These are phyloP conservation scores for Epinephelus coioides DNA, from an alignment of 2,797 vertebrate species.

Conservation along the genomic window DNA sequence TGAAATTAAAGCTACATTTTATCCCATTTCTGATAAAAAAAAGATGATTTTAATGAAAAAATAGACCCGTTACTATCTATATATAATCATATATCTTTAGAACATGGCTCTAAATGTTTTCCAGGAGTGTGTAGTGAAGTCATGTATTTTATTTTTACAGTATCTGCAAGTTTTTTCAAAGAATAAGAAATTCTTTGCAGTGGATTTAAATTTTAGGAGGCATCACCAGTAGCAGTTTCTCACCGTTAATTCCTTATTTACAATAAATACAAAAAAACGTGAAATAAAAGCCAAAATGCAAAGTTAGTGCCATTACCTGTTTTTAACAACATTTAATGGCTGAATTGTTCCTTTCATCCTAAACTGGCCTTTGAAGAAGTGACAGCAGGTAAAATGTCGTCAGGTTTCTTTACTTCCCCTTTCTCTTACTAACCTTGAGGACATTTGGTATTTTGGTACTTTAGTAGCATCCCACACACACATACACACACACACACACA, in stretches of 20 bases:
- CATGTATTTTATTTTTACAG: not conserved
- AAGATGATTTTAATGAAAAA: not conserved
- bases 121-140: not conserved
- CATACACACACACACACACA: not conserved
- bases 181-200: not conserved
- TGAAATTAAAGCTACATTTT: not conserved
- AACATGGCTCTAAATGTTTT: not conserved
- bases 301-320: too few relatives aligned
- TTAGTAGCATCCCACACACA: not conserved
- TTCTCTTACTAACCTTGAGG: slow-evolving; percentile 30
- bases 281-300: not conserved
- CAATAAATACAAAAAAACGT: not conserved
- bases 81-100: not conserved
- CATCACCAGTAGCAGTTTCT: not conserved
- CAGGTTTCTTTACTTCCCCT: not conserved
- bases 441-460: slow-evolving; percentile 51
- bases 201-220: not conserved
- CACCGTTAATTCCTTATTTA: too few relatives aligned
- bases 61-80: not conserved
- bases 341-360: not conserved
- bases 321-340: not conserved
- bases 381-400: slow-evolving; percentile 16
- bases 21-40: too few relatives aligned
- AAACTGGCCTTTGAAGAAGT: not conserved
- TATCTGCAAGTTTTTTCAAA: not conserved